phyloP scores from a whole-genome alignment of 2,888 invertebrate genomes.

The Cerastoderma edule region DNA sequence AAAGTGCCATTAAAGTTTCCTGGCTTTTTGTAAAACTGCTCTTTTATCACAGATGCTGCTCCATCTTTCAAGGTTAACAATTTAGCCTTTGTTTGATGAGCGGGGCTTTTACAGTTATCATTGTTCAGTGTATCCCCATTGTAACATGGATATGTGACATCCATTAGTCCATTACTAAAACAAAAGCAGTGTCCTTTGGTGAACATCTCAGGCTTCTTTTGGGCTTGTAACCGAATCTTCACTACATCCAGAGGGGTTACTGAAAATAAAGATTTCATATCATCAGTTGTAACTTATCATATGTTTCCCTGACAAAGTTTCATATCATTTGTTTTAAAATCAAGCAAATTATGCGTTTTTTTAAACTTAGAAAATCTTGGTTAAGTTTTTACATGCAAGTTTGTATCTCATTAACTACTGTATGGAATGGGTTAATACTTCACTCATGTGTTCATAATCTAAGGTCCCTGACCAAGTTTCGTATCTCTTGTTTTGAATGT shows the following conservation, averaged over 20 bases:
- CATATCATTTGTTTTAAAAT: not conserved
- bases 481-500: no score
- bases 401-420: not conserved
- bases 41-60: not conserved
- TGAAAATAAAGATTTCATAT: slow-evolving; percentile 84
- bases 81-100: not conserved
- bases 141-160: slow-evolving; percentile 95
- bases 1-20: slow-evolving; percentile 88
- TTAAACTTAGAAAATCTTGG: not conserved
- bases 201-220: slow-evolving; percentile 89
- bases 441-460: not conserved
- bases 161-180: slow-evolving; percentile 99
- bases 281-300: not conserved
- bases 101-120: slow-evolving; percentile 17
- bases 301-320: not conserved
- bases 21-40: slow-evolving; percentile 77
- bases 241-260: slow-evolving; percentile 99
- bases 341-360: not conserved
- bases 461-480: no score
- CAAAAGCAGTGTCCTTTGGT: slow-evolving; percentile 94
- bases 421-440: not conserved
- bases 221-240: slow-evolving; percentile 97
- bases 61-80: not conserved
- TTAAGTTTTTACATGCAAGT: not conserved
- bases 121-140: slow-evolving; percentile 70